Evolutionary conservation across 2,888 invertebrate genomes (phyloP).

Genomic region (Drosophila multiciliata): DNA sequence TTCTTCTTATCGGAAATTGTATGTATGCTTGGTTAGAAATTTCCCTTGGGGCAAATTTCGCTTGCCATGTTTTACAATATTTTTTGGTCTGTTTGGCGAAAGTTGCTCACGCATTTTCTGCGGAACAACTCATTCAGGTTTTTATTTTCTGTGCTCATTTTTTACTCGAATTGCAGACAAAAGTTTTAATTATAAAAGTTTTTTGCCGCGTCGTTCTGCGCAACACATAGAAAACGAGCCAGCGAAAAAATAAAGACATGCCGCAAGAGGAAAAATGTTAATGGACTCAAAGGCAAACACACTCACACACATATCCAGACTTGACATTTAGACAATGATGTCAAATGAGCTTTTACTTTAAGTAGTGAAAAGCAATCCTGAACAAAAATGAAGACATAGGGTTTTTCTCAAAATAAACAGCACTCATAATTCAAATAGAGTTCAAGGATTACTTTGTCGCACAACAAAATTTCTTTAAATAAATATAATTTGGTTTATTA

Average conservation of each 20-base stretch:
- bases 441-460: background rate
- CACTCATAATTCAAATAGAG: background rate
- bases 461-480: background rate
- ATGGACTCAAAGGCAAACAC: conserved; percentile 7
- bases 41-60: conserved; percentile 6
- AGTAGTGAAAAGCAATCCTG: background rate
- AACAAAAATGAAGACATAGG: background rate
- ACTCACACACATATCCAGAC: background rate
- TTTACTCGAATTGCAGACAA: conserved; percentile 46
- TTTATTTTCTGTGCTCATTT: conserved; percentile 11
- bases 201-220: conserved; percentile 49
- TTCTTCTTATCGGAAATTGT: background rate
- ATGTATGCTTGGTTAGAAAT: conserved; percentile 1
- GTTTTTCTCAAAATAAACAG: background rate
- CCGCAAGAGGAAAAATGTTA: conserved; percentile 28
- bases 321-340: conserved; percentile 8
- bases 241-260: conserved; percentile 42
- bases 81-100: background rate
- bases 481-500: background rate
- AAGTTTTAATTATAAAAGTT: conserved; percentile 77
- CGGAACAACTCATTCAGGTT: conserved; percentile 49
- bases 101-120: conserved; percentile 38
- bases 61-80: background rate
- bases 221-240: conserved; percentile 26
- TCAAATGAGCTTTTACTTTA: conserved; percentile 22